phyloP scores from a whole-genome alignment of 2,888 invertebrate genomes.

The Oligia fasciuncula region DNA sequence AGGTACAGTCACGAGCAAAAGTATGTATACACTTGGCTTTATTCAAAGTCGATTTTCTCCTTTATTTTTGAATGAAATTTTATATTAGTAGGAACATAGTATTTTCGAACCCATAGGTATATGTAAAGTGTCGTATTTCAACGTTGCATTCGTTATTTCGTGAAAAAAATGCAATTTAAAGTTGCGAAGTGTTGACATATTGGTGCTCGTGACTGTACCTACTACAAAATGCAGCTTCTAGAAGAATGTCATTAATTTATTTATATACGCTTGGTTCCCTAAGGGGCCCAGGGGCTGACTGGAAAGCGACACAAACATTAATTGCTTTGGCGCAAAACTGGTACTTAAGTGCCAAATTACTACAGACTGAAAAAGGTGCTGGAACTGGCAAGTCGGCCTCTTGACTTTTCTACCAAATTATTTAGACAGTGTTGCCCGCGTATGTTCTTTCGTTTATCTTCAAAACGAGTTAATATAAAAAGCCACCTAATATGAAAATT shows the following conservation, averaged over 20 bases:
- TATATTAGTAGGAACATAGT: no score
- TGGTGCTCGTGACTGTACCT: no score
- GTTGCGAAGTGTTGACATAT: no score
- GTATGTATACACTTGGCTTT: no score
- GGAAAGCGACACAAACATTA: conserved; percentile 44
- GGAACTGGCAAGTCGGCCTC: conserved; percentile 8
- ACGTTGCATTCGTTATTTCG: no score
- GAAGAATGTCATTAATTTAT: conserved; percentile 51
- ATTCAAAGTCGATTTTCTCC: no score
- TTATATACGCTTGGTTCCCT: conserved; percentile 43
- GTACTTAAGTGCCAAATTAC: conserved; percentile 48
- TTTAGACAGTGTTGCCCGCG: not conserved
- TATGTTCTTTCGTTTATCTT: not conserved
- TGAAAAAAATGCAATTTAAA: no score
- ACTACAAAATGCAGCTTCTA: conserved; percentile 43
- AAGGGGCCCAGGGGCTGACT: conserved; percentile 36
- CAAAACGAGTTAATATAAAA: conserved; percentile 15
- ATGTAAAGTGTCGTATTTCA: no score
- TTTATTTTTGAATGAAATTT: no score
- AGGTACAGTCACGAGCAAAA: no score
- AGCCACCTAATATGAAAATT: conserved; percentile 36
- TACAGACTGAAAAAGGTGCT: conserved; percentile 20
- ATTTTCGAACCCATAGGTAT: no score
- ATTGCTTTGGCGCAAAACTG: conserved; percentile 55
- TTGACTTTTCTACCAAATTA: conserved; percentile 24